phyloP scores from a whole-genome alignment of 2,113 vertebrate genomes.

The Thunnus maccoyii region DNA sequence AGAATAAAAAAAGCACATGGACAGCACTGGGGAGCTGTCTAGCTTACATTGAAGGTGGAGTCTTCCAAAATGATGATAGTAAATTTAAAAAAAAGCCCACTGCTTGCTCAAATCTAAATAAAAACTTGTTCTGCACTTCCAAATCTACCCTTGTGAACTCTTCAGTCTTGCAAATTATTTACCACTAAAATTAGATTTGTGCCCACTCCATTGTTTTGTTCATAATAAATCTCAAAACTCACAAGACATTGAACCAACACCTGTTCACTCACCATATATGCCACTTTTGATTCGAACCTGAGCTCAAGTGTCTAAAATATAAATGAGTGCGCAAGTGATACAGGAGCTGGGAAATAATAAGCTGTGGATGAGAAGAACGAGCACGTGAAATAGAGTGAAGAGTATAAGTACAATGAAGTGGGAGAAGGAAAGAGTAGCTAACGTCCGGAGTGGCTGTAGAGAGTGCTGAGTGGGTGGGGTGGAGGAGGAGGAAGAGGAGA shows the following conservation, averaged over 20 bases:
- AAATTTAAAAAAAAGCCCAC: too few species aligned
- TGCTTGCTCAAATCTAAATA: not conserved
- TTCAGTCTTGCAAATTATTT: not conserved
- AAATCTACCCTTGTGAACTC: not conserved
- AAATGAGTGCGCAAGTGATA: conserved; percentile 17
- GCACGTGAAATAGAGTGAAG: conserved; percentile 24
- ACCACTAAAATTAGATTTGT: not conserved
- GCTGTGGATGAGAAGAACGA: conserved; percentile 41
- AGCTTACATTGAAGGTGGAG: too few species aligned
- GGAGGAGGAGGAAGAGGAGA: conserved; percentile 69
- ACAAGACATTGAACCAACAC: not conserved
- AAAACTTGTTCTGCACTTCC: not conserved
- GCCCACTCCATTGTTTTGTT: not conserved
- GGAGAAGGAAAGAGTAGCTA: conserved; percentile 64
- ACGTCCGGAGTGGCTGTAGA: conserved; percentile 70
- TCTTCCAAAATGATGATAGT: too few species aligned
- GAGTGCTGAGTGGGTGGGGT: conserved; percentile 74
- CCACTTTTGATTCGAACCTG: not conserved
- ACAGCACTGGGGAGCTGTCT: too few species aligned
- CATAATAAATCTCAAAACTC: not conserved
- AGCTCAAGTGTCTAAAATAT: not conserved
- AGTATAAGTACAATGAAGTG: conserved; percentile 48
- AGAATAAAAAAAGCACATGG: too few species aligned
- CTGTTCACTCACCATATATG: not conserved
- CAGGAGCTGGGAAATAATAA: conserved; percentile 34